Conservation (phyloP, 2,888 invertebrate genomes). For the Spodoptera littoralis region DNA sequence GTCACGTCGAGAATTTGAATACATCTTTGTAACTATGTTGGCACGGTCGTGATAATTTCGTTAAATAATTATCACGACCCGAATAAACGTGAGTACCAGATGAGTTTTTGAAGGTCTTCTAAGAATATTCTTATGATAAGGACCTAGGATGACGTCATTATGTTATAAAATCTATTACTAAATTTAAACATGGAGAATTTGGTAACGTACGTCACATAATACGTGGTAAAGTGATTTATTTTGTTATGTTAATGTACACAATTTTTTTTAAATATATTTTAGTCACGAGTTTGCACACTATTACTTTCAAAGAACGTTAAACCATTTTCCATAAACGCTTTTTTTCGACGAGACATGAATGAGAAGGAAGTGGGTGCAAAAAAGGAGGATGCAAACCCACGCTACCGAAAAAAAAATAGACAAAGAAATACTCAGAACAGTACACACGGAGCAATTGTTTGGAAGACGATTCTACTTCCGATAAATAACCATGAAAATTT, state of each 20-base stretch:
- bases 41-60: constrained; percentile 62
- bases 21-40: constrained; percentile 57
- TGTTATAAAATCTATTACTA: constrained; percentile 24
- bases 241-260: constrained; percentile 15
- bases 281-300: constrained; percentile 33
- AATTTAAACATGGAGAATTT: constrained; percentile 13
- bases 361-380: neutral
- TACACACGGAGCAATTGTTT: constrained; percentile 20
- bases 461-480: constrained; percentile 11
- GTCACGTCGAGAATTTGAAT: constrained; percentile 52
- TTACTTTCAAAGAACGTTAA: constrained; percentile 20
- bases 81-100: constrained; percentile 56
- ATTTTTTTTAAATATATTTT: constrained; percentile 22
- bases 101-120: constrained; percentile 53
- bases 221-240: constrained; percentile 18
- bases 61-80: constrained; percentile 64
- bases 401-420: neutral
- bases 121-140: constrained; percentile 37
- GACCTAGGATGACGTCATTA: constrained; percentile 34
- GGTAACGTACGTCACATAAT: constrained; percentile 7
- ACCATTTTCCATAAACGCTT: constrained; percentile 1
- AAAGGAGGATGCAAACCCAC: neutral
- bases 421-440: constrained; percentile 1
- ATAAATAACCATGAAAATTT: constrained; percentile 28
- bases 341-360: constrained; percentile 1